Base-by-base conservation (phyloP, 2,888 invertebrate genomes). In the Falcaria lacertinaria region DNA sequence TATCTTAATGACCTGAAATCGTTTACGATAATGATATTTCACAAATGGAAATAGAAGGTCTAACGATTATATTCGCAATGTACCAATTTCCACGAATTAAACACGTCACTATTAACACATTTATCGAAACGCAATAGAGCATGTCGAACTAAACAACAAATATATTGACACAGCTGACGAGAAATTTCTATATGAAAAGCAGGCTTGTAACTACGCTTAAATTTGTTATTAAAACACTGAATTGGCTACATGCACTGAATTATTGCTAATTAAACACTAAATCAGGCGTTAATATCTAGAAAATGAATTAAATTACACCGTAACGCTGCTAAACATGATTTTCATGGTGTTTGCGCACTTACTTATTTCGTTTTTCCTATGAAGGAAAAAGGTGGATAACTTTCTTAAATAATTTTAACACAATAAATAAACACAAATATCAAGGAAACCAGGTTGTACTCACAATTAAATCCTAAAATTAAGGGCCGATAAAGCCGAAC, bases 401-500 rank as follows among this genome's bases (percentile, higher is more conserved):
- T 13, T 33, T 41, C 32, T 43, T 42, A 37, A 47, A 42, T 15
- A 19, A 4, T 43, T 43, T 44, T 41, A 28, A 42, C 34, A 45
- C 6, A 38, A 32, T 33, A 42, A 45, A 34, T 17, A 44, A 19
- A 49, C 39, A 33, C 37, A 25, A 41, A 49, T 50, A 48, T 34
- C 22, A 34, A 25, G 28, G 32, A 51, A 55, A 68, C 58, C 55
- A 56, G 45, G 41, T 33, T 54, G 57, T 88, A 89, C 88, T 89
- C 69, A 89, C 88, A 80, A 70, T 78, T 79, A 69, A 66, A 69
- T 81, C 81, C 71, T 85, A 82, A 86, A 83, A 82, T 80, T 82
- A 83, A 69, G 66, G 85, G 88, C 84, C 69, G 63, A 55, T 57
- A 75, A 73, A 85, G 85, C 85, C 64, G 66, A 74, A 68, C 82